phyloP scores from a whole-genome alignment of 1,140 invertebrate species.

The Eumeta japonica region DNA sequence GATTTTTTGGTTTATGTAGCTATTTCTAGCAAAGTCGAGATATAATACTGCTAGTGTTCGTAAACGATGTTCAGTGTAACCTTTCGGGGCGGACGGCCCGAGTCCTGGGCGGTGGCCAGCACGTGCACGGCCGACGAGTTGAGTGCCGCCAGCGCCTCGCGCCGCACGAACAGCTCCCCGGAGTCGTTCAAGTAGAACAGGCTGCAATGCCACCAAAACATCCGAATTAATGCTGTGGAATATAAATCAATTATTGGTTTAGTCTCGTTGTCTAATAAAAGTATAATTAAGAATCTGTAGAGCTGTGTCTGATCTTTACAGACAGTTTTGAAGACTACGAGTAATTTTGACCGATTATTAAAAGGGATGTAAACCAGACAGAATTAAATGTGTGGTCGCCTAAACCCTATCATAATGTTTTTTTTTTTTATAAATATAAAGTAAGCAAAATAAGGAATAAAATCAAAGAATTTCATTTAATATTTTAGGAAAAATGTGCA shows the following conservation, averaged over 20 bases:
- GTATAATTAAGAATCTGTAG: neutral
- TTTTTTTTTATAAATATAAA: too few species aligned
- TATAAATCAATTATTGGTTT: constrained; percentile 9
- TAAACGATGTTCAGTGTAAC: constrained; percentile 19
- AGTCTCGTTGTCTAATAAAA: constrained; percentile 5
- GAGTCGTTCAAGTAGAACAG: constrained; percentile 55
- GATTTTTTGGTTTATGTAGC: too few species aligned
- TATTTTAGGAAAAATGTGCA: too few species aligned
- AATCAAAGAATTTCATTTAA: too few species aligned
- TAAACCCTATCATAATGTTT: too few species aligned
- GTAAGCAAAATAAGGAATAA: too few species aligned
- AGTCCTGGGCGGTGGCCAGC: constrained; percentile 78
- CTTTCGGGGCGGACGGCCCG: constrained; percentile 71
- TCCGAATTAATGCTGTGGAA: constrained; percentile 7
- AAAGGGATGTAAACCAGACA: too few species aligned
- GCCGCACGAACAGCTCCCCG: constrained; percentile 57
- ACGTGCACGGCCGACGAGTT: constrained; percentile 67
- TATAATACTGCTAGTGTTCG: neutral
- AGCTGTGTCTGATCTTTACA: neutral
- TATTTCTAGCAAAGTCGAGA: too few species aligned
- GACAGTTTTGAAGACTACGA: too few species aligned
- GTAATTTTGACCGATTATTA: too few species aligned
- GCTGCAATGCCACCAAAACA: constrained; percentile 19
- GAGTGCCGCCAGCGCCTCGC: constrained; percentile 34
- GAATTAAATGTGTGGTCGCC: constrained; percentile 3